Percentiles rank a stretch among this genome's conserved stretches.
Conservation (phyloP, 2,797 vertebrate genomes). For the Karalla daura region DNA sequence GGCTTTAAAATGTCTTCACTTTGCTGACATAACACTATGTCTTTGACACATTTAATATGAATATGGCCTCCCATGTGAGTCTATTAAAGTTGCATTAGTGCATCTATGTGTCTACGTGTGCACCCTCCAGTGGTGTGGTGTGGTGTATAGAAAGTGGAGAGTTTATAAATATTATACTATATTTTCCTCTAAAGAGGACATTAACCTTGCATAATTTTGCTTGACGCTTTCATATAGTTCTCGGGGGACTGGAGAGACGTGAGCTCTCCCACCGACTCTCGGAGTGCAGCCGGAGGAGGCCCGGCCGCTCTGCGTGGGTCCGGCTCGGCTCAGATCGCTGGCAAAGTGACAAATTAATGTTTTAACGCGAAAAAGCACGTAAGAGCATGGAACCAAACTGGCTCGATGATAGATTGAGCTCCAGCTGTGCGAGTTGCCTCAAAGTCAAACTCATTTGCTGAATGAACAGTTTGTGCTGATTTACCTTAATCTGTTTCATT, state of each 20-base stretch:
- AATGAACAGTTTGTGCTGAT: neutral
- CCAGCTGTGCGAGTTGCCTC: neutral
- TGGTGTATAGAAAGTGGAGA: conserved; percentile 39
- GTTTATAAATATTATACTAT: conserved; percentile 70
- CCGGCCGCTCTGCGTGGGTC: neutral
- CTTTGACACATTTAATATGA: conserved; percentile 53
- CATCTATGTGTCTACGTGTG: conserved; percentile 38
- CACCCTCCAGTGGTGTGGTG: conserved; percentile 47
- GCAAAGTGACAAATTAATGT: conserved; percentile 38
- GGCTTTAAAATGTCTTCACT: conserved; percentile 41
- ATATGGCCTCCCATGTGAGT: conserved; percentile 28
- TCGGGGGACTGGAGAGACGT: conserved; percentile 19
- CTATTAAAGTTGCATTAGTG: conserved; percentile 62
- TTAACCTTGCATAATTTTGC: conserved; percentile 55
- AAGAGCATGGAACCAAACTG: neutral
- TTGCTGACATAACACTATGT: conserved; percentile 46
- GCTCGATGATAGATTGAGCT: neutral
- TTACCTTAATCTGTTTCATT: neutral
- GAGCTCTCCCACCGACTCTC: conserved; percentile 13
- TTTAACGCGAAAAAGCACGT: conserved; percentile 9
- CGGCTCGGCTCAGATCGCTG: neutral
- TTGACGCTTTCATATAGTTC: conserved; percentile 39
- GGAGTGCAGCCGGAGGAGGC: neutral
- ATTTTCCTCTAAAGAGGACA: conserved; percentile 62
- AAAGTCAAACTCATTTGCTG: neutral